Conservation (phyloP, 2,888 invertebrate genomes). For the Trisateles emortualis region DNA sequence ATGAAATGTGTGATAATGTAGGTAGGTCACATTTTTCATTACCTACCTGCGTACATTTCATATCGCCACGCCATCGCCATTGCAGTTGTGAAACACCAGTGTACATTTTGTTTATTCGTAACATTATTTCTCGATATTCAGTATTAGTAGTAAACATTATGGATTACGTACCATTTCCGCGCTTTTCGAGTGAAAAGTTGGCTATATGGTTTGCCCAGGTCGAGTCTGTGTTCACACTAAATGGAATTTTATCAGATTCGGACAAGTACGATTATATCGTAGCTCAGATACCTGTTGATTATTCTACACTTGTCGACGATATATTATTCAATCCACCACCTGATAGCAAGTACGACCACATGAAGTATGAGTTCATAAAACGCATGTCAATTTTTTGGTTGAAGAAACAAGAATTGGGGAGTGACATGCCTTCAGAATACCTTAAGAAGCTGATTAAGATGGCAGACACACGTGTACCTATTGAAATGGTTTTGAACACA, state of each 20-base stretch:
- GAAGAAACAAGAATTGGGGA: slow-evolving; percentile 5
- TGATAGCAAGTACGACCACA: slow-evolving; percentile 8
- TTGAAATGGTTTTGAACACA: slow-evolving; percentile 17
- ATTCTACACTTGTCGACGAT: slow-evolving; percentile 19
- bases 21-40: background rate
- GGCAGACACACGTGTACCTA: slow-evolving; percentile 14
- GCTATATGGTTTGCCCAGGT: slow-evolving; percentile 33
- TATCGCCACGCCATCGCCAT: background rate
- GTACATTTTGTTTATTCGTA: background rate
- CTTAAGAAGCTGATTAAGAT: slow-evolving; percentile 15
- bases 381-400: slow-evolving; percentile 22
- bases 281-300: slow-evolving; percentile 17
- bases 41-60: background rate
- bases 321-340: slow-evolving; percentile 21
- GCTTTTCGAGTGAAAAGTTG: slow-evolving; percentile 20
- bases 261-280: slow-evolving; percentile 27
- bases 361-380: slow-evolving; percentile 33
- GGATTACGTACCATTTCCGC: slow-evolving; percentile 20
- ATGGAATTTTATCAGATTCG: slow-evolving; percentile 11
- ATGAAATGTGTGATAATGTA: background rate
- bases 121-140: background rate
- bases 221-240: slow-evolving; percentile 25
- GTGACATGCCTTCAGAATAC: slow-evolving; percentile 25
- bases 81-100: background rate
- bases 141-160: slow-evolving; percentile 3